Base-by-base conservation (phyloP, 2,888 invertebrate species). In the Danaus chrysippus region DNA sequence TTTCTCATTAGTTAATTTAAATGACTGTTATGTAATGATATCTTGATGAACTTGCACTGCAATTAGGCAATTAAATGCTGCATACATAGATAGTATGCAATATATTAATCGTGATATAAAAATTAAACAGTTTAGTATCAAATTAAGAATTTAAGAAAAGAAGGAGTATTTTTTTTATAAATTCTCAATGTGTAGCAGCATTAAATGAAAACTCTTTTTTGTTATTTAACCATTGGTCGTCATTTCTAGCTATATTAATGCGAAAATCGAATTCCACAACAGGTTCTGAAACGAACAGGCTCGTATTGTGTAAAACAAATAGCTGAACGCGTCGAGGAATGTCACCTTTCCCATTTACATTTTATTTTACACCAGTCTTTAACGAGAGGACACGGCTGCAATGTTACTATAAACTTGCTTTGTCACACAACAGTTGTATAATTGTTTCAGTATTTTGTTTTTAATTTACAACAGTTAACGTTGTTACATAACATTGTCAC, bases 341-440 rank as follows among this genome's bases (percentile, higher is more conserved):
- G 49, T 49, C 49, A 49, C 49, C 49, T 49, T 49, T n/a, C 17
- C 49, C 49, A 49, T 49, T 49, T 49, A 15, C 49, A 49, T 49
- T 49, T 49, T 49, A 49, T 49, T 49, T 49, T 17, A 49, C 49
- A 49, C 49, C 17, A 49, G 49, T 49, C 17, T 49, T 17, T 17
- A 49, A 49, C 49, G 17, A 49, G 49, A 49, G 49, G 49, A 17
- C 49, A 49, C 17, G 49, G 11, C 49, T 49, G 49, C 17, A 49
- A 49, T 10, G 17, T 49, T 49, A 49, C 15, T 49, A 17, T 49
- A 49, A 49, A 17, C 15, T 3, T 15, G 49, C 49, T 49, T 49
- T 49, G 49, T 49, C 49, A 49, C 49, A 49, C 49, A 13, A 49
- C 17, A 49, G 17, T 17, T 49, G 49, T 49, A 1, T 49, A 49